Base-by-base conservation (phyloP, 2,797 vertebrate species). In the Semaprochilodus insignis region DNA sequence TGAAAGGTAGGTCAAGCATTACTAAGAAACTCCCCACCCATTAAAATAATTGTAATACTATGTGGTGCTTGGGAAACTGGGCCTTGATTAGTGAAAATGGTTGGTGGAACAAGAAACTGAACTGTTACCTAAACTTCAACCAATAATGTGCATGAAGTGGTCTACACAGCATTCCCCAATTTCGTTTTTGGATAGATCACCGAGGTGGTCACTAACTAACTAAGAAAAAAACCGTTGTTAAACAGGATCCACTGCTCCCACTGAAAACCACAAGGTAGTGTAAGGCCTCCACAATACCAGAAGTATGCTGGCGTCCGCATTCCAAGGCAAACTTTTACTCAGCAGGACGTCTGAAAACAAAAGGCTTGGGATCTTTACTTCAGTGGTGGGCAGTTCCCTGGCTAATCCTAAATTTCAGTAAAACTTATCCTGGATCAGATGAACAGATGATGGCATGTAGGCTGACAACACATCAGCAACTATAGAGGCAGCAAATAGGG, bases 181-280 rank as follows among this genome's bases (percentile, higher is more conserved):
- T 8, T 59, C 8, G n/a, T 7, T 10, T 59, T 59, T 59, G n/a
- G 1, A 10, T 23, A 48, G n/a, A n/a, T 17, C 19, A 57, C 19
- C 21, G 19, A 57, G 19, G 55, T 57, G 55, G 55, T 57, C 55
- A 57, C 17, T 57, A 54, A 17, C 17, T 57, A 54, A 17, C 31
- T 31, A 10, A n/a, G n/a, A 23, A 59, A 21, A 59, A 8, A 59
- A 59, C 44, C 1, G 44, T 10, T 48, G 44, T 40, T 51, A n/a
- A 70, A 14, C n/a, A 75, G 55, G 5, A 59, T 3, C 65, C 83
- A 84, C 72, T 81, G 72, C 44, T 74, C 70, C 16, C 55, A 60
- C 19, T 15, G 60, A 62, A 48, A 60, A 31, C 44, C 25, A 48
- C 63, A 78, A 62, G 59, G 31, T 31, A 36, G 27, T n/a, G 44